Evolutionary conservation across 2,888 invertebrate species (phyloP), one percentile per base, ranked within the genome.

Genomic region (Chrysotoxum bicinctum): DNA sequence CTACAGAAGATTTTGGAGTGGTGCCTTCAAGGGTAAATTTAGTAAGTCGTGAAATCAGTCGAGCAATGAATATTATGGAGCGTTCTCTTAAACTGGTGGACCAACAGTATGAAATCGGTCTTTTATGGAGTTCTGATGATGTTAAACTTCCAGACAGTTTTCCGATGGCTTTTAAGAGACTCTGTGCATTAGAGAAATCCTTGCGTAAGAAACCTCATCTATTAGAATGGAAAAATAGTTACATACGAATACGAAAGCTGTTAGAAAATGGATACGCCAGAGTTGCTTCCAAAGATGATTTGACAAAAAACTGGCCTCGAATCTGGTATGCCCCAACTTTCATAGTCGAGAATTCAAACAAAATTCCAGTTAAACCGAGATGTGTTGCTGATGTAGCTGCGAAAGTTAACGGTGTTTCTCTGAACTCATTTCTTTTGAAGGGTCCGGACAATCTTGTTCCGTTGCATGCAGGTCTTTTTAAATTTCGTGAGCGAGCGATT

Each of bases 261-360:
- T n/a, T 85, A 6, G 30, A 30, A 9, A 85, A 83, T 9, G 60
- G 81, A 5, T 87, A 87, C 40, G 77, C 84, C 12, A 60, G 79
- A 52, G 78, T 82, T 35, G 64, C 85, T 35, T 62, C 70, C 19
- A 19, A 66, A 1, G 70, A 68, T 6, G 74, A 86, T n/a, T 16
- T 69, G 9, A 8, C 54, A 50, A 73, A 48, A 32, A 58, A 32
- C 0, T 60, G 78, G 21, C 88, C 3, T 88, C 89, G n/a, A n/a
- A n/a, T n/a, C n/a, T n/a, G n/a, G n/a, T n/a, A n/a, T n/a, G n/a
- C n/a, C n/a, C n/a, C n/a, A 3, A 88, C 88, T n/a, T n/a, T n/a
- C n/a, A n/a, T n/a, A n/a, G n/a, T n/a, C n/a, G n/a, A n/a, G n/a
- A n/a, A n/a, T n/a, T n/a, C n/a, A n/a, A n/a, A n/a, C n/a, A n/a